phyloP scores from a whole-genome alignment of 2,888 invertebrate species.

The Amiota minor region DNA sequence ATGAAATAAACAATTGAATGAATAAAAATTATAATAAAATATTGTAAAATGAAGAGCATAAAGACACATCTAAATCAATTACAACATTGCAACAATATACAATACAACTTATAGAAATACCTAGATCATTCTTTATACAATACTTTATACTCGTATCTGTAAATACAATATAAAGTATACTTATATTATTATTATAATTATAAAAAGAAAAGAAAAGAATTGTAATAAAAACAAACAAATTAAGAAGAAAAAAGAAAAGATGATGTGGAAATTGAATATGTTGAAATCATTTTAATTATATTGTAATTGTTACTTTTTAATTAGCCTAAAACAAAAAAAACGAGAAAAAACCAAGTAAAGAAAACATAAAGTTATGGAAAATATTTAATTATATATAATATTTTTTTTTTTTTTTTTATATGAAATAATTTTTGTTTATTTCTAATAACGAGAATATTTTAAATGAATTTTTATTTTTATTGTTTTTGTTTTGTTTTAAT shows the following conservation, averaged over 20 bases:
- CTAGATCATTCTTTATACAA: no score
- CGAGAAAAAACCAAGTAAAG: background rate
- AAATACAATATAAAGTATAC: no score
- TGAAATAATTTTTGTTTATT: constrained; percentile 6
- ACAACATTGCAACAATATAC: no score
- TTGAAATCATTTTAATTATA: constrained; percentile 22
- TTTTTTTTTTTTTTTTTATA: constrained; percentile 3
- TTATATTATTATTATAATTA: constrained; percentile 11
- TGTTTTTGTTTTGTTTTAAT: constrained; percentile 27
- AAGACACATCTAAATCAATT: no score
- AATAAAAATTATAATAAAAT: no score
- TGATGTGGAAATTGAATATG: background rate
- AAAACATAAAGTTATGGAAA: background rate
- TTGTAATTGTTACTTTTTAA: constrained; percentile 29
- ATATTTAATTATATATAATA: background rate
- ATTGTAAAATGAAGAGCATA: no score
- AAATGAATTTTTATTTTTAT: constrained; percentile 21
- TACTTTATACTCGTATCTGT: no score
- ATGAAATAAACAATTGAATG: no score
- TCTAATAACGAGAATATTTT: constrained; percentile 1
- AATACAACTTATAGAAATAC: no score
- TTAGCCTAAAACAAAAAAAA: constrained; percentile 22
- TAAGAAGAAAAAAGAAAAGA: background rate
- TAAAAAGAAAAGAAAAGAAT: constrained; percentile 15
- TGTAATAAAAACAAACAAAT: background rate